Evolutionary conservation across 2,797 vertebrate species (phyloP), one percentile per base, ranked within the genome.

Genomic region (Phaenicophaeus curvirostris): DNA sequence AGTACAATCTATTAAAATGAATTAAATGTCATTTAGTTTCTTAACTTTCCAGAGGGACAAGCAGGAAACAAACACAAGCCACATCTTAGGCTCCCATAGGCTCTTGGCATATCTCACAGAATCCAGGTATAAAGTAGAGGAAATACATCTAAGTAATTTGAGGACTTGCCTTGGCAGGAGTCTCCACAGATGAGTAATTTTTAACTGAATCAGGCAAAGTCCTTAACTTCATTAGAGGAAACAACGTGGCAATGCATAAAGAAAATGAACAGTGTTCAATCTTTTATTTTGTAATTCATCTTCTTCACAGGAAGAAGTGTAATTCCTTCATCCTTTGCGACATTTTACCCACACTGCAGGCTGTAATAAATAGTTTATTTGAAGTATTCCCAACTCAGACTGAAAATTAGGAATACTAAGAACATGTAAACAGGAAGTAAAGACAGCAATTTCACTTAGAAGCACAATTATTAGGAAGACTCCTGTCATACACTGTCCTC

Each of bases 171-270:
- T 84, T 85, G 78, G 67, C 54, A 90, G 71, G 30, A 87, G 37
- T 58, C 57, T 91, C 66, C 78, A 83, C n/a, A 67, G 46, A 89
- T 57, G 50, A 89, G 41, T 68, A 87, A 93, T 72, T 85, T 87
- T 85, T 83, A 95, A 92, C 46, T 89, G 50, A 24, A 83, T 61
- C 42, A 83, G 73, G 72, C 61, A 93, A 94, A 96, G 58, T 68
- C 51, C 68, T 93, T 53, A 54, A 67, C n/a, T 87, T 42, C 54
- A 68, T 85, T 62, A 85, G 35, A 68, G 74, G 75, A 90, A 94
- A 87, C 53, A 89, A 53, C 50, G 85, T 7, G 35, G 55, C 37
- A 93, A 10, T 72, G 66, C 63, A 33, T 69, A 25, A 7, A 9
- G 53, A 24, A 18, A n/a, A 14, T 14, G 15, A 19, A 15, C 15